Conservation (phyloP, 1,140 invertebrate genomes). For the Archivesica marissinica region DNA sequence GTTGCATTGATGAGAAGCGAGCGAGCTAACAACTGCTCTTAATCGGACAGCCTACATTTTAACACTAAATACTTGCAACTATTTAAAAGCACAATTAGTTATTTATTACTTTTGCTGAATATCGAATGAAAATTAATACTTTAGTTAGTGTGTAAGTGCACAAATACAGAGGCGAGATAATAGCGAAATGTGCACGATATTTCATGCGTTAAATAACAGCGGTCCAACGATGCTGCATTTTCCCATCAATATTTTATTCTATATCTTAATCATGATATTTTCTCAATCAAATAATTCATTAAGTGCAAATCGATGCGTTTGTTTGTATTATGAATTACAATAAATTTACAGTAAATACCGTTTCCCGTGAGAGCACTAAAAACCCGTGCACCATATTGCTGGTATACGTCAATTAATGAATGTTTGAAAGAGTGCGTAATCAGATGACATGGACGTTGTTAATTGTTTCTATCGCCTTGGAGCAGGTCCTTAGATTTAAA, state of each 20-base stretch:
- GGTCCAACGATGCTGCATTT: not conserved
- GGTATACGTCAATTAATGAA: slow-evolving; percentile 29
- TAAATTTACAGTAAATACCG: not conserved
- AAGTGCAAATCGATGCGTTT: slow-evolving; percentile 40
- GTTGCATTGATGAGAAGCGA: too few species aligned
- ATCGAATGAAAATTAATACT: too few species aligned
- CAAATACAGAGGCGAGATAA: too few species aligned
- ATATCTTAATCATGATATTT: not conserved
- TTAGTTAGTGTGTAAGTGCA: too few species aligned
- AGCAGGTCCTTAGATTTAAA: slow-evolving; percentile 49
- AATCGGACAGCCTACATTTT: too few species aligned
- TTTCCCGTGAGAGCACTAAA: not conserved
- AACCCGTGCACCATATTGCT: slow-evolving; percentile 33
- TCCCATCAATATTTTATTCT: slow-evolving; percentile 9
- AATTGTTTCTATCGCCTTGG: slow-evolving; percentile 32
- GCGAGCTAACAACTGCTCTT: too few species aligned
- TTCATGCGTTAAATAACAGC: not conserved
- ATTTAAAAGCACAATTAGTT: too few species aligned
- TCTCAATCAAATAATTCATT: slow-evolving; percentile 26
- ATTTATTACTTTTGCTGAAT: too few species aligned
- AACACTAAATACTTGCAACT: too few species aligned
- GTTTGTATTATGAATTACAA: slow-evolving; percentile 27
- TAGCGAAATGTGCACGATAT: too few species aligned
- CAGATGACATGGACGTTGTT: slow-evolving; percentile 44
- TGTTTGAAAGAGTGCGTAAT: slow-evolving; percentile 23